A percentile compares a stretch with the other conserved stretches of the same genome.
Conservation (phyloP, 1,140 invertebrate genomes). For the Aphelenchoides besseyi region DNA sequence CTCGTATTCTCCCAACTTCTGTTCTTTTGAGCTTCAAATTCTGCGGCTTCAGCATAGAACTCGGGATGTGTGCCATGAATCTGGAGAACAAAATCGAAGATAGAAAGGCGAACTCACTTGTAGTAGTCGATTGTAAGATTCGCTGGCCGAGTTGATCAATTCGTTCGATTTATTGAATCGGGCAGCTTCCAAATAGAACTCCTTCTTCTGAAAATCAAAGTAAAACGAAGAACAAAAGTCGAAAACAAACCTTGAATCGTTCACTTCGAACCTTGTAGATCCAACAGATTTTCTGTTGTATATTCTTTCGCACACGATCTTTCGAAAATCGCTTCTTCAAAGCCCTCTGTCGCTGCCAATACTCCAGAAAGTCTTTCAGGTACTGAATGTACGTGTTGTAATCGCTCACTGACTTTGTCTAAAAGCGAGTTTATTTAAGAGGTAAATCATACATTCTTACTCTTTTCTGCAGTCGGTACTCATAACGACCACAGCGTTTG, state of each 20-base stretch:
- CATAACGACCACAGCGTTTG: slow-evolving; percentile 37
- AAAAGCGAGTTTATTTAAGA: slow-evolving; percentile 13
- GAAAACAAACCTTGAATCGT: slow-evolving; percentile 37
- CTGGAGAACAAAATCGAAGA: slow-evolving; percentile 23
- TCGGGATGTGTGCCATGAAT: slow-evolving; percentile 39
- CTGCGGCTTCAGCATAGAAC: slow-evolving; percentile 37
- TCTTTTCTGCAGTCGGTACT: slow-evolving; percentile 33
- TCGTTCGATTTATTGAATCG: slow-evolving; percentile 22
- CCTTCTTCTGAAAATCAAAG: slow-evolving; percentile 21
- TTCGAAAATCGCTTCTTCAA: neutral
- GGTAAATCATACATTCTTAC: neutral
- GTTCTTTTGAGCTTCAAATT: slow-evolving; percentile 43
- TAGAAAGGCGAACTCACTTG: slow-evolving; percentile 42
- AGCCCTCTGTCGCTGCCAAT: slow-evolving; percentile 21
- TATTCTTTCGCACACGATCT: slow-evolving; percentile 36
- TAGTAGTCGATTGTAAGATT: slow-evolving; percentile 43
- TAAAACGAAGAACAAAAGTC: neutral
- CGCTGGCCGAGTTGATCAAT: slow-evolving; percentile 24
- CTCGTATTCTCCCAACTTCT: slow-evolving; percentile 46
- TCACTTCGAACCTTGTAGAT: slow-evolving; percentile 32
- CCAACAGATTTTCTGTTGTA: slow-evolving; percentile 33
- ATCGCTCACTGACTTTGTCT: slow-evolving; percentile 40
- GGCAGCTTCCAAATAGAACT: slow-evolving; percentile 41
- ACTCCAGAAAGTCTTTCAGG: slow-evolving; percentile 30
- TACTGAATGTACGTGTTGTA: slow-evolving; percentile 36